Conservation (phyloP, 2,888 invertebrate species). For the Eugnorisma glareosa region DNA sequence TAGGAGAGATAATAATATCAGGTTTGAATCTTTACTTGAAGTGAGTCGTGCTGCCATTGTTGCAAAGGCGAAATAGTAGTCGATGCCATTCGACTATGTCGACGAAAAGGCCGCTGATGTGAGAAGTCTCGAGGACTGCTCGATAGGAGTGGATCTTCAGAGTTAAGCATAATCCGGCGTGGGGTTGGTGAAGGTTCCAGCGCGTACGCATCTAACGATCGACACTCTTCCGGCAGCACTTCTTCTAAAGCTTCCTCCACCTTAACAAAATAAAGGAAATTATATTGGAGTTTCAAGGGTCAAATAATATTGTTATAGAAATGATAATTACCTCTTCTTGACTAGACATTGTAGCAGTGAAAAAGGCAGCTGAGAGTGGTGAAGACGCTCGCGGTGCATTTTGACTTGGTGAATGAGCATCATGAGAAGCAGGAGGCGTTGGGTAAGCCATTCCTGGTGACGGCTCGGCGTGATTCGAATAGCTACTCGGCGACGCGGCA, state of each 20-base stretch:
- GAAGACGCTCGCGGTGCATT: conserved; percentile 94
- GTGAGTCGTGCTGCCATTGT: conserved; percentile 86
- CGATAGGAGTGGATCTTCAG: conserved; percentile 95
- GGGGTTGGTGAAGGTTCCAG: conserved; percentile 92
- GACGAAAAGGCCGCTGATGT: conserved; percentile 82
- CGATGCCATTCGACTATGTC: conserved; percentile 77
- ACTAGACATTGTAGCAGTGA: conserved; percentile 95
- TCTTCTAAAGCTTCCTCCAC: conserved; percentile 96
- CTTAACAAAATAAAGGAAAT: conserved; percentile 69
- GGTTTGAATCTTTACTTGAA: conserved; percentile 78
- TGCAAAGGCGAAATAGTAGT: conserved; percentile 78
- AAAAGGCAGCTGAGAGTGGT: conserved; percentile 95
- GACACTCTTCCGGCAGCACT: conserved; percentile 95
- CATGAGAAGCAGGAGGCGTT: conserved; percentile 96
- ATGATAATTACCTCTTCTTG: conserved; percentile 92
- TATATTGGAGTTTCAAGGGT: conserved; percentile 23
- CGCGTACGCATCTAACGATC: conserved; percentile 91
- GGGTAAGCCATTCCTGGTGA: conserved; percentile 95
- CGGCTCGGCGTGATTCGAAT: conserved; percentile 84
- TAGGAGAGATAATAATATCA: not conserved
- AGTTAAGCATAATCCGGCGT: conserved; percentile 96
- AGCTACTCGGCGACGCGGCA: conserved; percentile 84
- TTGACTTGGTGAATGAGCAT: conserved; percentile 93
- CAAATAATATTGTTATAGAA: conserved; percentile 13
- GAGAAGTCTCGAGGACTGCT: conserved; percentile 95